These are phyloP conservation scores for Actinemys pallida DNA, from an alignment of 2,113 vertebrate species.

Conservation along the genomic window DNA sequence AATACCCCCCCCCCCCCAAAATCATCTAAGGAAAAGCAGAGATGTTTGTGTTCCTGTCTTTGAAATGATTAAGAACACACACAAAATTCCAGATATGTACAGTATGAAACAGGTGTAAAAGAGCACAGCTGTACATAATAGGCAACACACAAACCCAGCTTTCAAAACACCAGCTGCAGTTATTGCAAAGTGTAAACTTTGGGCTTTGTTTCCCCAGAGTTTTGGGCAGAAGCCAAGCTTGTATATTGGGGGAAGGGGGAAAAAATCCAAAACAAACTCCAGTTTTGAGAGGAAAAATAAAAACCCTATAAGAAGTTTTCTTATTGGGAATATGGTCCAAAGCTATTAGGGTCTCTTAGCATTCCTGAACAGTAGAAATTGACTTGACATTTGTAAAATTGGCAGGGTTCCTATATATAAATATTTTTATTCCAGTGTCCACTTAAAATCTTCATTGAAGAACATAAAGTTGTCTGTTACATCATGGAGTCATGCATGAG, in stretches of 20 bases:
- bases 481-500: too few relatives aligned
- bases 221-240: neutral
- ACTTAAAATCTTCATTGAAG: neutral
- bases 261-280: neutral
- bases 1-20: neutral
- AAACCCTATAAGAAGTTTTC: neutral
- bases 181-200: neutral
- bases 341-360: neutral
- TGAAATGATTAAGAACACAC: constrained; percentile 52
- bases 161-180: neutral
- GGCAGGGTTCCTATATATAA: neutral
- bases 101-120: constrained; percentile 66
- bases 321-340: neutral
- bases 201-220: neutral
- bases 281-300: neutral
- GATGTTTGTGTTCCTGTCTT: constrained; percentile 74
- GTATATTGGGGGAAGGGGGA: neutral
- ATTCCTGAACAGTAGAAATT: neutral
- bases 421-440: neutral
- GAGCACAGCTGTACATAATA: neutral
- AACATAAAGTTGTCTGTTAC: neutral
- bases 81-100: constrained; percentile 64
- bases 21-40: constrained; percentile 63
- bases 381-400: neutral
- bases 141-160: rapidly evolving